These are phyloP conservation scores for Noctuana brunneofusca DNA, from an alignment of 2,888 invertebrate genomes.

Conservation along the genomic window DNA sequence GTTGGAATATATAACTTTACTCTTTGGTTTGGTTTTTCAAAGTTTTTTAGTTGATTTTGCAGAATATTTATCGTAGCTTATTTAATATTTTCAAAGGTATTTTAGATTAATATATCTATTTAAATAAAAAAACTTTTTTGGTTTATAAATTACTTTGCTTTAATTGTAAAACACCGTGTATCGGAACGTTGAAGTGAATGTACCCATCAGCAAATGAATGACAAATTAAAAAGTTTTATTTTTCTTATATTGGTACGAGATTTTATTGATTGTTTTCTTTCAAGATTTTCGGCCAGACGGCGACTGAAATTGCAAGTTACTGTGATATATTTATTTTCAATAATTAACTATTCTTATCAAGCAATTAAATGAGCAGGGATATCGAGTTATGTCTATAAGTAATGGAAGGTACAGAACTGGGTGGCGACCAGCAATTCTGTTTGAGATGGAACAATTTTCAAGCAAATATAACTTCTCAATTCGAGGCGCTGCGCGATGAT, in stretches of 20 bases:
- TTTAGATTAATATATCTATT: no score
- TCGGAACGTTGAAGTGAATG: slow-evolving; percentile 80
- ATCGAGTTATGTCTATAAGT: slow-evolving; percentile 84
- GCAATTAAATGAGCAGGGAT: slow-evolving; percentile 83
- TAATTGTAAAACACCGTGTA: slow-evolving; percentile 39
- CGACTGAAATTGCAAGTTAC: slow-evolving; percentile 83
- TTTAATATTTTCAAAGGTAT: no score
- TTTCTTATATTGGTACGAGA: slow-evolving; percentile 83
- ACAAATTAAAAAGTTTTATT: slow-evolving; percentile 84
- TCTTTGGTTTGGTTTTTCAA: no score
- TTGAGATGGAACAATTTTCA: slow-evolving; percentile 95
- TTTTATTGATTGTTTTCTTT: slow-evolving; percentile 85
- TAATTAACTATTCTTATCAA: slow-evolving; percentile 82
- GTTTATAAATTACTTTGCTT: not conserved
- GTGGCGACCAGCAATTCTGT: slow-evolving; percentile 93
- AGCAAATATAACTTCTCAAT: slow-evolving; percentile 93
- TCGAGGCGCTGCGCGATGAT: slow-evolving; percentile 91
- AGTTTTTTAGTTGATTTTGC: no score
- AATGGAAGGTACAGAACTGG: slow-evolving; percentile 84
- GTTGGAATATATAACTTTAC: no score
- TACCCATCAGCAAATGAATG: slow-evolving; percentile 77
- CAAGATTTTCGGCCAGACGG: slow-evolving; percentile 83
- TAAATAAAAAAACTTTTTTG: not conserved
- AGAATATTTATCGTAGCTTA: no score
- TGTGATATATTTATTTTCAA: slow-evolving; percentile 83